These are phyloP conservation scores for Lasius fuliginosus DNA, from an alignment of 2,888 invertebrate genomes.

Conservation along the genomic window DNA sequence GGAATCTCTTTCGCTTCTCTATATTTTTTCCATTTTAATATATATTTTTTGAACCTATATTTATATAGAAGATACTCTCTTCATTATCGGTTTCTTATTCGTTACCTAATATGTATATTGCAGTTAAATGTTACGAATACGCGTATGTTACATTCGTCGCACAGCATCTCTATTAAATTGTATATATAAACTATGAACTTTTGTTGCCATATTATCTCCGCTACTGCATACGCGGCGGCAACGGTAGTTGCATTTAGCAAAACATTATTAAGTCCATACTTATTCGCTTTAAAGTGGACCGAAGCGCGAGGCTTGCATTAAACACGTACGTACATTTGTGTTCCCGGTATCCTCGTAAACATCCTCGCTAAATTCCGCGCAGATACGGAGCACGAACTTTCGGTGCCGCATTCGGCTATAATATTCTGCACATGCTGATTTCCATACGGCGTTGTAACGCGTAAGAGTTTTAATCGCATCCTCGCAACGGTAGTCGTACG, in stretches of 20 bases:
- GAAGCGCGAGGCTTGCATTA: slow-evolving; percentile 42
- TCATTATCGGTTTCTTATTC: slow-evolving; percentile 3
- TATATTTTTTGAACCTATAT: neutral
- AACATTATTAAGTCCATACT: slow-evolving; percentile 55
- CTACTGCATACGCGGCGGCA: slow-evolving; percentile 4
- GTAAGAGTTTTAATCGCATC: slow-evolving; percentile 57
- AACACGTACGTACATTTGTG: slow-evolving; percentile 35
- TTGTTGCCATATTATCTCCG: slow-evolving; percentile 32
- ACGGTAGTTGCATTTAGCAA: slow-evolving; percentile 47
- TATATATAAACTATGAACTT: slow-evolving; percentile 36
- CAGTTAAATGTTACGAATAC: slow-evolving; percentile 16
- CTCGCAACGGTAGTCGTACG: slow-evolving; percentile 43
- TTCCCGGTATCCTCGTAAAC: slow-evolving; percentile 35
- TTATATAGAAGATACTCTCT: neutral
- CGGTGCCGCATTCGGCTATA: slow-evolving; percentile 26
- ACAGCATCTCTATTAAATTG: slow-evolving; percentile 26
- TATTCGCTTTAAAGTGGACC: slow-evolving; percentile 48
- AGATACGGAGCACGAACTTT: slow-evolving; percentile 49
- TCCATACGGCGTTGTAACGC: slow-evolving; percentile 53
- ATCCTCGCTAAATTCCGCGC: slow-evolving; percentile 41
- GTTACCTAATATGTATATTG: neutral
- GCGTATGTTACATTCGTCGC: slow-evolving; percentile 25
- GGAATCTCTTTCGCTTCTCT: neutral
- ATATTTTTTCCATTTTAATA: neutral
- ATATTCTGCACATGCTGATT: slow-evolving; percentile 51